Evolutionary conservation across 1,140 invertebrate genomes (phyloP), one percentile per base, ranked within the genome.

Genomic region (Andrena cerasifolii): DNA sequence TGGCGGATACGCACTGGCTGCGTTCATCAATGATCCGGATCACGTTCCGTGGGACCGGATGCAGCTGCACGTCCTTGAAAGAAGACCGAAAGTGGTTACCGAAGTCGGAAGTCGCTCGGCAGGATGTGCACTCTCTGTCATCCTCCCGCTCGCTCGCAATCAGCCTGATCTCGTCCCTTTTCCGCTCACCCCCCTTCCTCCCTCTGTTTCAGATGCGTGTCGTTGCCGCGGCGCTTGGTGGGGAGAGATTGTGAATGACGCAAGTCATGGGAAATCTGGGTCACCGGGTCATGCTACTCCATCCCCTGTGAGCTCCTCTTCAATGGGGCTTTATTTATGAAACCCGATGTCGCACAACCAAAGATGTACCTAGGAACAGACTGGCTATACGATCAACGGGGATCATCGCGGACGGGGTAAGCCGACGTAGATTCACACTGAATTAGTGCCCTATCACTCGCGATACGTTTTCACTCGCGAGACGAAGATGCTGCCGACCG

Each of bases 171-270:
- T 26, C 74, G 33, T 75, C 74, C 63, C 62, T 73, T 67, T 68
- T 33, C 65, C 67, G 47, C 58, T 58, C 62, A 58, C 54, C 53
- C 66, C 76, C 58, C 71, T 49, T 80, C 71, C 56, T 40, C 56
- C 65, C 78, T 68, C 74, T 76, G 62, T 73, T 85, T 72, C 54
- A 84, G 74, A 83, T 86, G 78, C 68, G 79, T 82, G 81, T 86
- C 73, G 79, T 80, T 65, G 81, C 72, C 86, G 70, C 75, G 66
- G 74, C 62, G 18, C 45, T 53, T 67, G 71, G 86, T 83, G 87
- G 87, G 88, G 88, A 85, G 83, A 87, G 84, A 88, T 91, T 90
- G 89, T 92, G 91, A 93, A 93, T 93, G 92, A 93, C 92, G 92
- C 89, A 91, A 89, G 89, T 86, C 72, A 85, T 86, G 85, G 78